Base-by-base conservation (phyloP, 2,888 invertebrate species). In the Hydraecia micacea region DNA sequence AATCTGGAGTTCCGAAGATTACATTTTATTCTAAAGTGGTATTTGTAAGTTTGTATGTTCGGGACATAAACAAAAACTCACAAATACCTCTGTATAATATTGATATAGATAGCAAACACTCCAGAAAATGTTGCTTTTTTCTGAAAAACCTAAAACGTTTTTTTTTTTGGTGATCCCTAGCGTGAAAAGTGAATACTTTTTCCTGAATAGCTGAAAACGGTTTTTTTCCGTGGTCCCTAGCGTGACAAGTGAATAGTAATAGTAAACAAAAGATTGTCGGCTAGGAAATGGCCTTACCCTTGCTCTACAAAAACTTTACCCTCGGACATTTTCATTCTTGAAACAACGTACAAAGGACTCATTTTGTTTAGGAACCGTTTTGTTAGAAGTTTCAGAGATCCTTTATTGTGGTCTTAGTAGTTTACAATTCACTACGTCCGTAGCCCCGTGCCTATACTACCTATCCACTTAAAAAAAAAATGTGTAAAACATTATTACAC, bases 341-440 rank as follows among this genome's bases (percentile, higher is more conserved):
- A 52, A 66, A 67, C 46, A 81, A 67, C 21, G 8, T 1, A 18
- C 9, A 52, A 69, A 78, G 25, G 4, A 1, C 46, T 28, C 2
- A 58, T 65, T 70, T 70, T 58, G 46, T 32, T 36, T 28, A 18
- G 7, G 11, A 42, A 73, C 15, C 42, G 81, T 80, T 81, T 60
- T 60, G 66, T 42, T 52, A 25, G 52, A 46, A 28, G 28, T 62
- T 25, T 13, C n/a, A n/a, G n/a, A 65, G n/a, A 18, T 39, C 7
- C 7, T 58, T 7, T 70, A 46, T 69, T 55, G 49, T 73, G n/a
- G 52, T 42, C 13, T 65, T 7, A 8, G 58, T 73, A 15, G 11
- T 42, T 55, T 11, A 55, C 11, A 55, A 11, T 42, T 55, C 18
- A 49, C n/a, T 28, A 39, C n/a, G 39, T 49, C n/a, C 70, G 6